These are phyloP conservation scores for Zaprionus obscuricornis DNA, from an alignment of 2,888 invertebrate genomes.

Conservation along the genomic window DNA sequence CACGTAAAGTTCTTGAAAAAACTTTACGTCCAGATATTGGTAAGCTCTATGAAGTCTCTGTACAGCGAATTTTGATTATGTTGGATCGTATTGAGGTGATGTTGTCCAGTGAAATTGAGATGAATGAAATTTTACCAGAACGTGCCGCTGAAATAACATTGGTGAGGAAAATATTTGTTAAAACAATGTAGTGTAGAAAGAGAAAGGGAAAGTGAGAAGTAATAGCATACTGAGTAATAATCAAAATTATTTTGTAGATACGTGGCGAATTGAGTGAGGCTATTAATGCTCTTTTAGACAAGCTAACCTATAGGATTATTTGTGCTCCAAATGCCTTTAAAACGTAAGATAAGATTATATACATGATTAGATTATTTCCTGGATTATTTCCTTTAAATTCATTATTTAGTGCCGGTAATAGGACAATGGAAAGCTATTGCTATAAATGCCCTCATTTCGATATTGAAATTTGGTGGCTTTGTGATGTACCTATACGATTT, in stretches of 20 bases:
- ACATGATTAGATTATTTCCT: too few relatives aligned
- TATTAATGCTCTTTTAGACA: slow-evolving; percentile 51
- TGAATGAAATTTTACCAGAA: slow-evolving; percentile 10
- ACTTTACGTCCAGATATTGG: slow-evolving; percentile 56
- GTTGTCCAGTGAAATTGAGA: slow-evolving; percentile 29
- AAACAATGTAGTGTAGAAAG: too few relatives aligned
- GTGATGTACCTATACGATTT: slow-evolving; percentile 72
- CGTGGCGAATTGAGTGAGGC: slow-evolving; percentile 37
- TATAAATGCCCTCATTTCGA: slow-evolving; percentile 57
- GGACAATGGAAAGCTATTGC: slow-evolving; percentile 57
- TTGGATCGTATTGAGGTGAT: slow-evolving; percentile 34
- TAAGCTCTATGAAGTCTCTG: slow-evolving; percentile 47
- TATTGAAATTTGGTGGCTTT: slow-evolving; percentile 76
- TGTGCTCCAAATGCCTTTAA: slow-evolving; percentile 37
- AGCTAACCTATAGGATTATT: slow-evolving; percentile 52
- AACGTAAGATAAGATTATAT: slow-evolving; percentile 31
- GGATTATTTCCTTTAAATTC: slow-evolving; percentile 3
- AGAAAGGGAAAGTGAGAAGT: too few relatives aligned
- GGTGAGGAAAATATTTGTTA: slow-evolving; percentile 17
- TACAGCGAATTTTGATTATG: slow-evolving; percentile 46
- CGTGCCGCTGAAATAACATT: slow-evolving; percentile 32
- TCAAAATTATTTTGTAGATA: slow-evolving; percentile 26
- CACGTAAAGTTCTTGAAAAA: slow-evolving; percentile 44
- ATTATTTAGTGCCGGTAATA: slow-evolving; percentile 44
- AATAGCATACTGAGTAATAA: neutral